These are phyloP conservation scores for Salminus brasiliensis DNA, from an alignment of 2,113 vertebrate genomes.

Conservation along the genomic window DNA sequence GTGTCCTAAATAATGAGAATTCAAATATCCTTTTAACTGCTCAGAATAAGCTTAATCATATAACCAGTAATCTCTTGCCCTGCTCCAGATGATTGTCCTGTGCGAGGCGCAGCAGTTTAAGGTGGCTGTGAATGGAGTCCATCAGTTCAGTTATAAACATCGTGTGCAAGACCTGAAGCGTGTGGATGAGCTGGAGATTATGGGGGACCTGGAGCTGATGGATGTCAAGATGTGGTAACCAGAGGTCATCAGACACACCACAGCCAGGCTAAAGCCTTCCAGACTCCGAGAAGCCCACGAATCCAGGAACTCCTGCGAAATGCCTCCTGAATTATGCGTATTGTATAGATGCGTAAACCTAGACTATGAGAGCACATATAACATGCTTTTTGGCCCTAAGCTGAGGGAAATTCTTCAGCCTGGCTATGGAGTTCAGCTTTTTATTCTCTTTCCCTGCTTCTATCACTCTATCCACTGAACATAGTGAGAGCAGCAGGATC, in stretches of 20 bases:
- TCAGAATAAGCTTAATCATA: too few relatives aligned
- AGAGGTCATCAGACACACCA: neutral
- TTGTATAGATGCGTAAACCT: too few relatives aligned
- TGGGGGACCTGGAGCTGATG: constrained; percentile 79
- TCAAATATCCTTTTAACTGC: too few relatives aligned
- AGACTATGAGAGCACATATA: too few relatives aligned
- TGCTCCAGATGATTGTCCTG: constrained; percentile 84
- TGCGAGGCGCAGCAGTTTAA: constrained; percentile 82
- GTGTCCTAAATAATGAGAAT: too few relatives aligned
- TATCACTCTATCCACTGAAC: neutral
- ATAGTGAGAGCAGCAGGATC: neutral
- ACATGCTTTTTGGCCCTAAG: neutral
- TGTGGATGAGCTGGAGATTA: constrained; percentile 76
- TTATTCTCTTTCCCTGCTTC: neutral
- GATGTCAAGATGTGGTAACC: constrained; percentile 78
- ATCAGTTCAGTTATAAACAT: constrained; percentile 86
- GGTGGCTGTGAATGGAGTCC: constrained; percentile 86
- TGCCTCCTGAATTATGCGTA: too few relatives aligned
- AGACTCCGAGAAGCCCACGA: neutral
- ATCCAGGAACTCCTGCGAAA: neutral
- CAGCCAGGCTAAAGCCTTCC: neutral
- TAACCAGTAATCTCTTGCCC: neutral
- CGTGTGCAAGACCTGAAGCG: constrained; percentile 83
- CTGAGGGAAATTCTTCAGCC: neutral
- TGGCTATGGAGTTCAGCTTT: neutral